phyloP scores from a whole-genome alignment of 1,140 invertebrate genomes.

The Bombus difficillimus region DNA sequence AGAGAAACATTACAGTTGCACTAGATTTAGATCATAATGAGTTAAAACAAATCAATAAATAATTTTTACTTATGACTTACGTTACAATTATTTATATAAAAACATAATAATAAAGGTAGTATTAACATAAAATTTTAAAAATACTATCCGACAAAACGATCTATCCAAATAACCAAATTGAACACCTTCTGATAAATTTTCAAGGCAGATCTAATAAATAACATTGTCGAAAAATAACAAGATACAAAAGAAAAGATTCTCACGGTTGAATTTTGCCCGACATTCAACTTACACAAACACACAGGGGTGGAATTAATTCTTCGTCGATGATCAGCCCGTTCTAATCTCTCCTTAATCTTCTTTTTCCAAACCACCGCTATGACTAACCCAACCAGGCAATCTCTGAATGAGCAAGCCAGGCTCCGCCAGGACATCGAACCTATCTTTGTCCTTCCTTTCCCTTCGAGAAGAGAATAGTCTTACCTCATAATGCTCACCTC shows the following conservation, averaged over 20 bases:
- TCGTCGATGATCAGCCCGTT: neutral
- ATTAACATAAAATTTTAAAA: no score
- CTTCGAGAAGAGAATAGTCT: constrained; percentile 44
- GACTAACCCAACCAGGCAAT: constrained; percentile 44
- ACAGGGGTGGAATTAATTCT: neutral
- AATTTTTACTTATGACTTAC: no score
- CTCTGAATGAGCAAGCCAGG: constrained; percentile 59
- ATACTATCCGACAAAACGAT: no score
- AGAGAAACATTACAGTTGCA: no score
- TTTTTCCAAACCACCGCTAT: constrained; percentile 34
- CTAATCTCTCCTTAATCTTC: neutral
- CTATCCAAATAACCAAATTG: no score
- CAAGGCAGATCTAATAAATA: neutral
- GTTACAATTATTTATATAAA: no score
- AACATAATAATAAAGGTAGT: no score
- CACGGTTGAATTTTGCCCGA: neutral
- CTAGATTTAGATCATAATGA: no score
- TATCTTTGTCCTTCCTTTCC: constrained; percentile 44
- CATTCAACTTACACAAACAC: neutral
- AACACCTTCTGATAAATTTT: neutral
- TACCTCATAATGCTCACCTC: constrained; percentile 68
- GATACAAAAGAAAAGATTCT: neutral
- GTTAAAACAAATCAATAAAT: no score
- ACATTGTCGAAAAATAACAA: neutral
- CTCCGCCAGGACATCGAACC: constrained; percentile 65